Percentiles rank a stretch among this genome's conserved stretches.
These are phyloP conservation scores for Scopus umbretta DNA, from an alignment of 2,113 vertebrate genomes.

Conservation along the genomic window DNA sequence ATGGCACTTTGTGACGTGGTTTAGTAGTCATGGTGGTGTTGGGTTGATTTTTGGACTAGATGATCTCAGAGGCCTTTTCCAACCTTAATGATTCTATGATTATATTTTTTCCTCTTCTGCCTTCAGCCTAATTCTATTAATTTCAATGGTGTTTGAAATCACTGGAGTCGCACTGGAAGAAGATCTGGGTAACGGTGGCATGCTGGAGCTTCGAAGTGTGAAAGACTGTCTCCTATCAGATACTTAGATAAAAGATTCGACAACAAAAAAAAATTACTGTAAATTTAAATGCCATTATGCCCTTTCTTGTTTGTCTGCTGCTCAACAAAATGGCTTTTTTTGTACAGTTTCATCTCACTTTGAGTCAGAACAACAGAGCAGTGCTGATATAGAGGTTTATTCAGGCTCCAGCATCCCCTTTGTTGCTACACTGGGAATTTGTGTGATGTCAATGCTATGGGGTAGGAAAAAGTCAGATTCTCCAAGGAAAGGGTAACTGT, in stretches of 20 bases:
- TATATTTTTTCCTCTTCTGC: neutral
- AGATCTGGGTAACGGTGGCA: neutral
- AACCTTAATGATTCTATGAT: too few species aligned
- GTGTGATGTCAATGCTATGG: neutral
- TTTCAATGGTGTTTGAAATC: neutral
- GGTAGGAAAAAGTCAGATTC: neutral
- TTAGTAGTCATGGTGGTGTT: too few species aligned
- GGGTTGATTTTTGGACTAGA: too few species aligned
- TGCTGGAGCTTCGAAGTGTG: neutral
- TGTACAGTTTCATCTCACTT: neutral
- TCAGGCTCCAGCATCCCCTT: neutral
- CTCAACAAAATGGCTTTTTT: neutral
- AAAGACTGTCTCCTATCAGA: neutral
- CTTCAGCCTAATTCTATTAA: neutral
- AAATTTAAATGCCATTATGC: neutral
- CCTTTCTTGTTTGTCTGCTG: neutral
- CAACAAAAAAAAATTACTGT: neutral
- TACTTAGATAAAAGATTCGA: neutral
- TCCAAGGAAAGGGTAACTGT: neutral
- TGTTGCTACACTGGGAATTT: neutral
- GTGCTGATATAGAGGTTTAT: rapidly evolving
- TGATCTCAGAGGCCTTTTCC: too few species aligned
- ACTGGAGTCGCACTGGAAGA: neutral
- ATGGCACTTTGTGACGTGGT: too few species aligned
- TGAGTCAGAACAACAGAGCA: neutral